Conservation (phyloP, 2,888 invertebrate species). For the Apotomis capreana region DNA sequence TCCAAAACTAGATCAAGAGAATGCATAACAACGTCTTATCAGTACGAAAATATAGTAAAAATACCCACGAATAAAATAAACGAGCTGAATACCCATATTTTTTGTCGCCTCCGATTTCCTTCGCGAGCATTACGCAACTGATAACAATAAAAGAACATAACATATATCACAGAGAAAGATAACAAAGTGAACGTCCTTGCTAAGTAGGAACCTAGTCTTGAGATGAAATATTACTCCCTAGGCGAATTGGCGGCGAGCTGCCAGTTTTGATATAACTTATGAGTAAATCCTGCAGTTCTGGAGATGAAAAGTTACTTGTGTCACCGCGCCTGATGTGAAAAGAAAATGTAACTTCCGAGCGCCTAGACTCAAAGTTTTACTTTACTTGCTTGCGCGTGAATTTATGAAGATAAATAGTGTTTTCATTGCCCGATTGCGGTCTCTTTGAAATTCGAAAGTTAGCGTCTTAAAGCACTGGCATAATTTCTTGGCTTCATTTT, state of each 20-base stretch:
- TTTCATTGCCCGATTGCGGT: constrained; percentile 24
- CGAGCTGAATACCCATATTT: constrained; percentile 32
- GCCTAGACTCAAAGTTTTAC: constrained; percentile 30
- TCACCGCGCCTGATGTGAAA: constrained; percentile 23
- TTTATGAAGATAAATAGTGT: constrained; percentile 37
- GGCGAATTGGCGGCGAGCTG: constrained; percentile 38
- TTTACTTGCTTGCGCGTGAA: constrained; percentile 3
- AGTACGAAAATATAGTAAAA: constrained; percentile 21
- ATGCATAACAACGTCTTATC: constrained; percentile 10
- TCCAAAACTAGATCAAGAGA: background rate
- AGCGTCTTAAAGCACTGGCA: background rate
- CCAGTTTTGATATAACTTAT: constrained; percentile 38
- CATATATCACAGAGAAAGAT: constrained; percentile 38
- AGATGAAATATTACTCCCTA: constrained; percentile 35
- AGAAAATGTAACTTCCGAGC: constrained; percentile 26
- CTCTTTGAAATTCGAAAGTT: constrained; percentile 11
- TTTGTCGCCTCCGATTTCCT: constrained; percentile 37
- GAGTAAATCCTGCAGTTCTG: constrained; percentile 37
- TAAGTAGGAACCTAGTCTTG: constrained; percentile 38
- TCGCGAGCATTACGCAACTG: constrained; percentile 36
- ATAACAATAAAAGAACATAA: constrained; percentile 41
- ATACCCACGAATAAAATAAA: constrained; percentile 30
- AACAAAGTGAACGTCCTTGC: constrained; percentile 38
- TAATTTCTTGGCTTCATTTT: background rate
- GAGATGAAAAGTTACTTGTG: constrained; percentile 32